phyloP scores from a whole-genome alignment of 2,797 vertebrate genomes.

The Smutsia gigantea region DNA sequence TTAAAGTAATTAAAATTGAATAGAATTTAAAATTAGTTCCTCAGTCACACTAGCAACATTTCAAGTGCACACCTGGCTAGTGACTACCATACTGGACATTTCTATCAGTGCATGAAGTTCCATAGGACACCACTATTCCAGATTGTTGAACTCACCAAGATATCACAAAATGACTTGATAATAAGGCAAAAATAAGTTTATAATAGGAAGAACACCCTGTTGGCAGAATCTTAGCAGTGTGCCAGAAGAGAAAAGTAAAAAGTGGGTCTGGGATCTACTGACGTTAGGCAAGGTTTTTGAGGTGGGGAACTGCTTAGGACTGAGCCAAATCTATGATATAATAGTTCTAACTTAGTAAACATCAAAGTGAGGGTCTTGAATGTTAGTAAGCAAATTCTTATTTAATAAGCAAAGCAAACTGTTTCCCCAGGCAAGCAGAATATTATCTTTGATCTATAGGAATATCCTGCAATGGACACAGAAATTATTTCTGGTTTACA shows the following conservation, averaged over 20 bases:
- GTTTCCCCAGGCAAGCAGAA: background rate
- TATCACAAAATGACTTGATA: background rate
- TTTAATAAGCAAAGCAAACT: slow-evolving; percentile 50
- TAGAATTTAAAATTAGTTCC: background rate
- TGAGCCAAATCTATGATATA: background rate
- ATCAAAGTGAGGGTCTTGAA: background rate
- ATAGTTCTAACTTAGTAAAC: background rate
- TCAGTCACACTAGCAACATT: background rate
- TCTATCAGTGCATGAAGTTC: background rate
- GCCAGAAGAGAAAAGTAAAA: background rate
- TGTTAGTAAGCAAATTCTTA: slow-evolving; percentile 17
- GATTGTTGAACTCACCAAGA: background rate
- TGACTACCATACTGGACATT: background rate
- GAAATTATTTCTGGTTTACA: slow-evolving; percentile 50
- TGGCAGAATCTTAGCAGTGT: background rate
- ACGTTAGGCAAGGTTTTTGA: background rate
- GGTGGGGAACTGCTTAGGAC: background rate
- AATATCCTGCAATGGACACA: background rate
- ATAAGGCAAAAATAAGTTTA: background rate
- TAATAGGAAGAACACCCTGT: background rate
- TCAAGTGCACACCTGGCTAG: background rate
- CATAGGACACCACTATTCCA: background rate
- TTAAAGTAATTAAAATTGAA: background rate
- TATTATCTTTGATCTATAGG: background rate
- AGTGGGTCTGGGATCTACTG: background rate